Percentiles rank a stretch among this genome's conserved stretches.
Evolutionary conservation across 2,797 vertebrate genomes (phyloP).

Genomic region (Sebastes cheni): DNA sequence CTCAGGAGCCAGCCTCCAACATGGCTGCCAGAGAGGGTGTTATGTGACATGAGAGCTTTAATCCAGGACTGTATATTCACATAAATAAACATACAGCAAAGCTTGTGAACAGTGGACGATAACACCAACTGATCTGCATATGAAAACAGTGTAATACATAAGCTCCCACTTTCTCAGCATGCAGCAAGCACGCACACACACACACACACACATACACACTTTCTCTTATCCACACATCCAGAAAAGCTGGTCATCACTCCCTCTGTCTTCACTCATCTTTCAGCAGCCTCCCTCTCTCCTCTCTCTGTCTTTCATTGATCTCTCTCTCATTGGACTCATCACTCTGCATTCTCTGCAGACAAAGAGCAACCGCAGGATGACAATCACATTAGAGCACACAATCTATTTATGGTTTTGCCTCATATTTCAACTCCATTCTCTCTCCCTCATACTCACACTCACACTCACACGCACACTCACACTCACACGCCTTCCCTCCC

Average conservation of each 20-base stretch:
- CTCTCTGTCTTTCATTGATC: slow-evolving; percentile 72
- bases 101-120: slow-evolving; percentile 53
- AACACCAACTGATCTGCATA: slow-evolving; percentile 68
- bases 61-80: slow-evolving; percentile 48
- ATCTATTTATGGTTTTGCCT: slow-evolving; percentile 82
- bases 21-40: slow-evolving; percentile 21
- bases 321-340: slow-evolving; percentile 78
- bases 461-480: background rate
- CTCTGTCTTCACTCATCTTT: slow-evolving; percentile 68
- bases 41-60: slow-evolving; percentile 37
- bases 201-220: slow-evolving; percentile 13
- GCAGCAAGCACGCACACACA: slow-evolving; percentile 13
- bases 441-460: background rate
- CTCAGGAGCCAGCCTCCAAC: slow-evolving; percentile 18
- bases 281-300: slow-evolving; percentile 44
- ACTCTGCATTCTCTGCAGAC: slow-evolving; percentile 79
- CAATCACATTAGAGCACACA: slow-evolving; percentile 81
- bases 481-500: background rate
- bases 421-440: slow-evolving; percentile 75
- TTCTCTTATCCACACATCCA: slow-evolving; percentile 46
- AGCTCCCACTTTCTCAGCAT: slow-evolving; percentile 53
- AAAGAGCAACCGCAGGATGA: slow-evolving; percentile 79
- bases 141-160: slow-evolving; percentile 59
- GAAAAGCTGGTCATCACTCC: slow-evolving; percentile 65
- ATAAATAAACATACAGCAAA: slow-evolving; percentile 54